A percentile compares a stretch with the other conserved stretches of the same genome.
phyloP scores from a whole-genome alignment of 1,140 invertebrate species.

The Drosophila obscura region DNA sequence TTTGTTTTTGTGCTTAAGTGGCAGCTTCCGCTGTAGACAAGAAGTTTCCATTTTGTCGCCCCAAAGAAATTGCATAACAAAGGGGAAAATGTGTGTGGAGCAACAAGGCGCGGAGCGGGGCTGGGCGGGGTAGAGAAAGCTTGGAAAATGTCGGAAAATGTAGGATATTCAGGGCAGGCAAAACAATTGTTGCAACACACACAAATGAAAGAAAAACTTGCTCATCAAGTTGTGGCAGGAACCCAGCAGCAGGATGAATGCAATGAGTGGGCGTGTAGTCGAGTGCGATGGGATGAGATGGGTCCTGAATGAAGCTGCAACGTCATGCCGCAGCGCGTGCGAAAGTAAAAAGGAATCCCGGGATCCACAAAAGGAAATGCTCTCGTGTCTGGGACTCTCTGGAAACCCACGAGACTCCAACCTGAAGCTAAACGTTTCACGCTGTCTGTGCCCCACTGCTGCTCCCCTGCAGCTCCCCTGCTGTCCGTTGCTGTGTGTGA shows the following conservation, averaged over 20 bases:
- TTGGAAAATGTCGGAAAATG: conserved; percentile 7
- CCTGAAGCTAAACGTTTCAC: conserved; percentile 52
- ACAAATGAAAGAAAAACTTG: conserved; percentile 35
- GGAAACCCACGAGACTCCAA: conserved; percentile 29
- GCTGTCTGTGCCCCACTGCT: conserved; percentile 38
- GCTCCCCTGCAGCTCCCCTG: conserved; percentile 12
- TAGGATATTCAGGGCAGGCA: conserved; percentile 16
- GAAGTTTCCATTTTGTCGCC: conserved; percentile 45
- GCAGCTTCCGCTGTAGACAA: conserved; percentile 44
- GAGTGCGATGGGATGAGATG: neutral
- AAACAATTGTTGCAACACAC: conserved; percentile 56
- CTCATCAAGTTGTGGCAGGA: conserved; percentile 40
- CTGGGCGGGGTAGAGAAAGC: no score
- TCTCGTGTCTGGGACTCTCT: conserved; percentile 54
- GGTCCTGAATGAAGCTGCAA: conserved; percentile 46
- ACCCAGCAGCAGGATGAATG: neutral
- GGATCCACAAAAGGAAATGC: conserved; percentile 67
- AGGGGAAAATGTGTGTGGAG: conserved; percentile 8
- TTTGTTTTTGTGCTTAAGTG: conserved; percentile 42
- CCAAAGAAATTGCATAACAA: conserved; percentile 52
- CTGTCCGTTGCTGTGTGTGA: conserved; percentile 41
- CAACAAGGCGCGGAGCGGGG: no score
- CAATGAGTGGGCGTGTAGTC: neutral
- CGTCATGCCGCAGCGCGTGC: conserved; percentile 66
- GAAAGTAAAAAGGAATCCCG: conserved; percentile 68